Percentiles rank a stretch among this genome's conserved stretches.
These are phyloP conservation scores for Podargus strigoides DNA, from an alignment of 2,797 vertebrate species.

Conservation along the genomic window DNA sequence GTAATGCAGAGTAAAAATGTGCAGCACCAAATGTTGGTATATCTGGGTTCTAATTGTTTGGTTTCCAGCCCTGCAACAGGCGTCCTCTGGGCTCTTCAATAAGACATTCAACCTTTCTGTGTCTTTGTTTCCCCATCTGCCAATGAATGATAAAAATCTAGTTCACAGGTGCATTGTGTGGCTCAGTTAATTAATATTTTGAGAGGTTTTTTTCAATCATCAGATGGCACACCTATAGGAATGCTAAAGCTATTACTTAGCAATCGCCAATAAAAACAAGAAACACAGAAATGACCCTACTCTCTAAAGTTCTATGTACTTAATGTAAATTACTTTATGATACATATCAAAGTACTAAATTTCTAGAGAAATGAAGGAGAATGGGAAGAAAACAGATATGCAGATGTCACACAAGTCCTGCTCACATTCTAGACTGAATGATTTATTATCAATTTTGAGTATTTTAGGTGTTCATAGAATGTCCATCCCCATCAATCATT, in stretches of 20 bases:
- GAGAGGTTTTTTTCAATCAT: not conserved
- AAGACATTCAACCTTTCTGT: not conserved
- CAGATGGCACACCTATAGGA: slow-evolving; percentile 13
- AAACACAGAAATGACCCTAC: not conserved
- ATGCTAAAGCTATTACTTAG: not conserved
- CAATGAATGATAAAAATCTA: slow-evolving; percentile 16
- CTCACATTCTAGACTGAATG: not conserved
- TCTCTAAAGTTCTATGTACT: not conserved
- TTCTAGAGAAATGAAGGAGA: not conserved
- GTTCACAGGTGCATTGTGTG: slow-evolving; percentile 33
- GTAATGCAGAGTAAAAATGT: not conserved
- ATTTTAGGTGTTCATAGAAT: not conserved
- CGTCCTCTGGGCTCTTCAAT: not conserved
- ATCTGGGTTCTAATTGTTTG: not conserved
- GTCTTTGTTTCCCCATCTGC: slow-evolving; percentile 56
- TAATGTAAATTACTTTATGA: not conserved
- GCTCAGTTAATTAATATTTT: slow-evolving; percentile 44
- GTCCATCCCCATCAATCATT: not conserved
- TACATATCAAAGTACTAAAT: not conserved
- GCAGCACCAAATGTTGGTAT: not conserved
- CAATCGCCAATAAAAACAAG: not conserved
- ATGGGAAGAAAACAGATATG: not conserved
- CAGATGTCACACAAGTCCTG: not conserved
- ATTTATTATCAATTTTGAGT: slow-evolving; percentile 8
- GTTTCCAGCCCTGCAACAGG: not conserved